These are phyloP conservation scores for Drosophila kanapiae DNA, from an alignment of 1,140 invertebrate species.

Conservation along the genomic window DNA sequence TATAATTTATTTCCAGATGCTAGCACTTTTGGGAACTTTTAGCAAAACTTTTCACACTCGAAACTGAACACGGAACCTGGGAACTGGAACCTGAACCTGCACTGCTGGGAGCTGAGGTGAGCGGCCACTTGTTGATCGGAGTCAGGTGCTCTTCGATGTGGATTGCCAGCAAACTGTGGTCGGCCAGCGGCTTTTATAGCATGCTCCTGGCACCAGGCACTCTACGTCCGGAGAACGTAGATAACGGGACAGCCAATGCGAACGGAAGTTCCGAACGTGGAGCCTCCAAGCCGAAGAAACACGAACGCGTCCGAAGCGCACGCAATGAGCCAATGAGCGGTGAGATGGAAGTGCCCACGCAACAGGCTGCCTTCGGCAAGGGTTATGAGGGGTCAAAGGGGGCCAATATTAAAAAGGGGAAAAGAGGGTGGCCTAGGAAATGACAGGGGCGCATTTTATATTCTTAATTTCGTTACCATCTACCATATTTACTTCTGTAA, in stretches of 20 bases:
- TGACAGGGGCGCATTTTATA: conserved; percentile 24
- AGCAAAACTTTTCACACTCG: conserved; percentile 27
- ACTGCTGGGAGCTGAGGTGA: neutral
- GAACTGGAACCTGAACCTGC: conserved; percentile 1
- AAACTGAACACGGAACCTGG: neutral
- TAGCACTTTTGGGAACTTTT: conserved; percentile 45
- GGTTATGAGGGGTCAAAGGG: neutral
- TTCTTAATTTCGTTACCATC: too few species aligned
- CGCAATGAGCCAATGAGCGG: conserved; percentile 63
- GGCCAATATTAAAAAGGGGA: neutral
- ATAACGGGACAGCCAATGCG: conserved; percentile 69
- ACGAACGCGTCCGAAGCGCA: conserved; percentile 35
- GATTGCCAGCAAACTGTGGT: conserved; percentile 73
- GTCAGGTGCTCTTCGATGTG: conserved; percentile 55
- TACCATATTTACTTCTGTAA: too few species aligned
- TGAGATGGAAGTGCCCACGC: conserved; percentile 54
- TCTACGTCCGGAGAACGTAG: conserved; percentile 24
- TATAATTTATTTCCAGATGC: conserved; percentile 21
- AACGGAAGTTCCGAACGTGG: conserved; percentile 37
- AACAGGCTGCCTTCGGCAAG: conserved; percentile 55
- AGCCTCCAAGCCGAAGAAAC: conserved; percentile 38
- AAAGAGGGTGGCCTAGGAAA: neutral
- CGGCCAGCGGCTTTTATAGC: conserved; percentile 74
- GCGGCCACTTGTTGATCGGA: conserved; percentile 32
- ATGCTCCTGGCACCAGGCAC: conserved; percentile 18